Base-by-base conservation (phyloP, 2,113 vertebrate species). In the Cacatua alba region DNA sequence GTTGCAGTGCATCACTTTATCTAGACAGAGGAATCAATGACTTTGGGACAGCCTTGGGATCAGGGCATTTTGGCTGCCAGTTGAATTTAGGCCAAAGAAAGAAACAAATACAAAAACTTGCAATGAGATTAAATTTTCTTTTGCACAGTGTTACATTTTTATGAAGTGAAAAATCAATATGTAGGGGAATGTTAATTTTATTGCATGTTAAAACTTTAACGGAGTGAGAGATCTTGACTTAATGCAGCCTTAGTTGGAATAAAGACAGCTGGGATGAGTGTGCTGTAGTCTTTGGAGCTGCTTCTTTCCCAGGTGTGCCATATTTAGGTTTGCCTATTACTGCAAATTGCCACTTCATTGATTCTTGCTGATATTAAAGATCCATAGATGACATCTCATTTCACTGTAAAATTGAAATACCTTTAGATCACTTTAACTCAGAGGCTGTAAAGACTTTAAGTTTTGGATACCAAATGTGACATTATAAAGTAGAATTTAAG, bases 121-220 rank as follows among this genome's bases (percentile, higher is more conserved):
- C 68, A 53, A 65, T 76, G 65, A 86, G 88, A 69, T 90, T 39
- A 88, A 94, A 90, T 92, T 95, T 92, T 94, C 72, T 90, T 95
- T 86, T 93, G 70, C 84, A 80, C 90, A 84, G 78, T 67, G 68
- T 79, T 94, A 88, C 74, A 31, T 94, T 94, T 97, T 97, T 95
- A 96, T 96, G 96, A 97, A 96, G 95, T 95, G 95, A 96, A 96
- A 97, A 97, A 96, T 96, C 97, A 95, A 90, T 95, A 95, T 67
- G 91, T 91, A 91, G 78, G 82, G 95, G 95, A 94, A 95, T 67
- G 60, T 97, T 97, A 96, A 97, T 94, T 97, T 97, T 95, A 96
- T 95, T 92, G 57, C 63, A 25, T 44, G 86, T 82, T 96, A 52
- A 91, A 94, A 94, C 67, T 91, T 92, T 70, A 89, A 86, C 2